Evolutionary conservation across 2,888 invertebrate genomes (phyloP).

Genomic region (Hymenopus coronatus): DNA sequence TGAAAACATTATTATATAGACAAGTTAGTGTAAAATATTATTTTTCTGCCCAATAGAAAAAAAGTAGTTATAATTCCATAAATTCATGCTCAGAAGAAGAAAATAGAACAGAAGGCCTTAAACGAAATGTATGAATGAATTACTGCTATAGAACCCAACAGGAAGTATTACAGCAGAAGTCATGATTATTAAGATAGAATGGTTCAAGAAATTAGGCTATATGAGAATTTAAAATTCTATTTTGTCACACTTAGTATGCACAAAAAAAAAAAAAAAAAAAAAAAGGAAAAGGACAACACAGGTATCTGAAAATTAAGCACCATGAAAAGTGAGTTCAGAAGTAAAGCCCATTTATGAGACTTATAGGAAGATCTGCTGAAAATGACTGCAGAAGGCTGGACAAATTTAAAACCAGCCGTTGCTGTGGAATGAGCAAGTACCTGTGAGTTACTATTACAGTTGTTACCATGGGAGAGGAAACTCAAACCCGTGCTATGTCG

Average conservation of each 20-base stretch:
- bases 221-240: not conserved
- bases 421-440: conserved; percentile 23
- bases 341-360: not conserved
- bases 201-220: no score
- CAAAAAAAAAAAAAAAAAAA: not conserved
- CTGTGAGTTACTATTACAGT: conserved; percentile 28
- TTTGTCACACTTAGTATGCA: not conserved
- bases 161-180: not conserved
- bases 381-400: not conserved
- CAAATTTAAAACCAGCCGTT: not conserved
- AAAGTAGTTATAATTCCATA: not conserved
- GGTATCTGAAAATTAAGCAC: not conserved
- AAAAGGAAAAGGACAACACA: not conserved
- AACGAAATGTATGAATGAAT: not conserved
- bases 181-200: not conserved
- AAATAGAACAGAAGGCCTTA: not conserved
- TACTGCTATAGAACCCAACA: not conserved
- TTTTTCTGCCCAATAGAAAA: not conserved
- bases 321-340: not conserved
- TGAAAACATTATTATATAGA: not conserved
- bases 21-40: not conserved
- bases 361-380: not conserved
- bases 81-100: not conserved
- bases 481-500: conserved; percentile 34
- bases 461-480: conserved; percentile 30